These are phyloP conservation scores for Rhamnusium bicolor DNA, from an alignment of 2,888 invertebrate genomes.

Conservation along the genomic window DNA sequence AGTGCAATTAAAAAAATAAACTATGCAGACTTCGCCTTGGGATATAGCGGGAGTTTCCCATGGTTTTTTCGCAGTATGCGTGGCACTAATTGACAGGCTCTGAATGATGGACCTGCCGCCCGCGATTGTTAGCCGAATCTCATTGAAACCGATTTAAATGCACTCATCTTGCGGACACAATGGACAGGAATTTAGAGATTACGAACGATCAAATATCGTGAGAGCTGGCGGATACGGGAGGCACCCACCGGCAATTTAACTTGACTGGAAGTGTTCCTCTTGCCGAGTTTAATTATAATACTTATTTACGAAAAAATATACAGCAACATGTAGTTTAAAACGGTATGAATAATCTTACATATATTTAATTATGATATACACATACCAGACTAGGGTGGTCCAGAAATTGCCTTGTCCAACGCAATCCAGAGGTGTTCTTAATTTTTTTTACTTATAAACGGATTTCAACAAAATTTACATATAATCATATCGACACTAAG, in stretches of 20 bases:
- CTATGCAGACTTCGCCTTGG: constrained; percentile 2
- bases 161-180: constrained; percentile 41
- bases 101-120: constrained; percentile 43
- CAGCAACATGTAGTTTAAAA: not conserved
- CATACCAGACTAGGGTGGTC: constrained; percentile 2
- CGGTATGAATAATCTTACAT: not conserved
- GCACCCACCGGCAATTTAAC: not conserved
- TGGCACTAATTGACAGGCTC: constrained; percentile 48
- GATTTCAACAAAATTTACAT: constrained; percentile 11
- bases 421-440: not conserved
- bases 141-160: constrained; percentile 43
- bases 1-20: constrained; percentile 32
- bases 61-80: constrained; percentile 44
- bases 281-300: constrained; percentile 1
- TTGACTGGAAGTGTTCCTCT: not conserved
- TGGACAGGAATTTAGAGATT: constrained; percentile 40
- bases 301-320: not conserved
- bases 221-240: not conserved
- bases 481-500: not conserved
- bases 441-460: constrained; percentile 5
- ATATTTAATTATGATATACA: constrained; percentile 10
- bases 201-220: constrained; percentile 21
- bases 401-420: too few species aligned
- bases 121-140: constrained; percentile 44
- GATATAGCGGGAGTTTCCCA: constrained; percentile 32